Evolutionary conservation across 2,797 vertebrate genomes (phyloP), one percentile per base, ranked within the genome.

Genomic region (Anabas testudineus): DNA sequence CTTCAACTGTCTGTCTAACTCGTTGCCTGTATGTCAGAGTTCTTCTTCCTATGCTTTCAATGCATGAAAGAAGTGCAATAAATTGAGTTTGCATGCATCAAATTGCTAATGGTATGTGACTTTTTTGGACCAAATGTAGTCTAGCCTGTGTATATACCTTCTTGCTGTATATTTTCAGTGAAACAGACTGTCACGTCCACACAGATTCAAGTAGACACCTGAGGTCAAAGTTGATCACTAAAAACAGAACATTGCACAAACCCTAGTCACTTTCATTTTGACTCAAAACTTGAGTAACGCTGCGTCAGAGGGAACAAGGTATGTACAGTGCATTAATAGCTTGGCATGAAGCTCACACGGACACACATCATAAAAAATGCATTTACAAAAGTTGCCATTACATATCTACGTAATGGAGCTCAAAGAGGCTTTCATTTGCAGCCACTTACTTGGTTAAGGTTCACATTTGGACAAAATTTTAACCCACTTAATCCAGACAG

Each of bases 211-310:
- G 77, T 53, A 62, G 85, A 88, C 85, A 85, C 76, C 48, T 36
- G 53, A 75, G 86, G 88, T 88, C 85, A 90, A 65, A 87, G 86
- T 80, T 87, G 82, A 85, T 79, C 69, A 84, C 77, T 85, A 87
- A 88, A 90, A 89, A 81, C 84, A 80, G 84, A 84, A 83, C 82
- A 82, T 84, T 52, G 62, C 77, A 76, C 56, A 67, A 80, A 85
- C 78, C 66, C 28, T 53, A 71, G 73, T 85, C 84, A 82, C 73
- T 83, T 86, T 65, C 43, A 42, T 64, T 86, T 60, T 65, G 60
- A 60, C 64, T 87, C 80, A 72, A 67, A 80, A 46, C 45, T 37
- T 5, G 64, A 83, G 59, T 19, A 21, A 59, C 36, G 51, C 56
- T 63, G 74, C 43, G 28, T 70, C 45, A 76, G 61, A 69, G 16